phyloP scores from a whole-genome alignment of 1,140 invertebrate genomes.

The Caenorhabditis tropicalis region DNA sequence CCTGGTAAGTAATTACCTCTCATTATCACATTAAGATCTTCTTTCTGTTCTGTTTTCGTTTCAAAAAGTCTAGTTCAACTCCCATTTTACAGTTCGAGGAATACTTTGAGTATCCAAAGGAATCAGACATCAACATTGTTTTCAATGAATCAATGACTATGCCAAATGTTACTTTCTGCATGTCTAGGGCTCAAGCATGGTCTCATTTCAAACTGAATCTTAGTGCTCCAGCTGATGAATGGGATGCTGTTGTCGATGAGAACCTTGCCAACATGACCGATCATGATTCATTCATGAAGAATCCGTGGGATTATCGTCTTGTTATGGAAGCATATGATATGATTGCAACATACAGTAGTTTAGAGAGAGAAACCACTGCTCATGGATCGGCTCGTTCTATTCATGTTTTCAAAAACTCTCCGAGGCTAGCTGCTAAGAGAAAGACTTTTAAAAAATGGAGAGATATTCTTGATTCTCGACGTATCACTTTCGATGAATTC shows the following conservation, averaged over 20 bases:
- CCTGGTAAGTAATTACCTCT: conserved; percentile 60
- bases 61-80: background rate
- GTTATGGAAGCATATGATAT: conserved; percentile 60
- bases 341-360: conserved; percentile 56
- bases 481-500: conserved; percentile 69
- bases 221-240: conserved; percentile 52
- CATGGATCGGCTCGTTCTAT: conserved; percentile 56
- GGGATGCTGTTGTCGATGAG: conserved; percentile 56
- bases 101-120: conserved; percentile 56
- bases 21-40: conserved; percentile 9
- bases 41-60: background rate
- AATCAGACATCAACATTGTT: conserved; percentile 58
- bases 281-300: conserved; percentile 53
- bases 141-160: conserved; percentile 61
- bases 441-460: conserved; percentile 63
- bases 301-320: conserved; percentile 57
- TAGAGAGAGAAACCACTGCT: conserved; percentile 58
- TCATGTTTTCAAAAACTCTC: conserved; percentile 48
- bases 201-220: conserved; percentile 57
- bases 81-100: conserved; percentile 54
- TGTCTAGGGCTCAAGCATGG: conserved; percentile 57
- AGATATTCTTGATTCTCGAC: conserved; percentile 57
- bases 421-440: conserved; percentile 56
- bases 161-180: conserved; percentile 61
- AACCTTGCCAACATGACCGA: conserved; percentile 52